Conservation (phyloP, 2,113 vertebrate species). For the Rana temporaria region DNA sequence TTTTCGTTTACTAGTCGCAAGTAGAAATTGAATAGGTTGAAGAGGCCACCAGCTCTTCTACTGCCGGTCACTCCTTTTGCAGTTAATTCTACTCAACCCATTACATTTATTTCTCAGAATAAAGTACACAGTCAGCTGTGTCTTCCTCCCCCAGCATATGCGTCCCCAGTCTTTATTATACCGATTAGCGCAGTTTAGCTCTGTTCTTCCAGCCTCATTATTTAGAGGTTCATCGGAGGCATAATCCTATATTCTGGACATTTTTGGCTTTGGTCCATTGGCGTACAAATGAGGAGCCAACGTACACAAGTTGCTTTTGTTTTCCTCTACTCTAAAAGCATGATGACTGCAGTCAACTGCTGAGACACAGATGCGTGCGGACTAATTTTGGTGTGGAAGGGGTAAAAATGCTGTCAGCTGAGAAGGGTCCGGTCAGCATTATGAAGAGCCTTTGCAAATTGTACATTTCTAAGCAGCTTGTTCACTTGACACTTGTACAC, state of each 20-base stretch:
- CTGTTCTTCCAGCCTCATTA: background rate
- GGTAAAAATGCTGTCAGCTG: conserved; percentile 68
- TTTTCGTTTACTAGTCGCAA: no score
- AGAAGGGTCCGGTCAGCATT: conserved; percentile 70
- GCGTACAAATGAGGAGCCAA: background rate
- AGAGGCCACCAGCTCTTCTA: no score
- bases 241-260: background rate
- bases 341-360: background rate
- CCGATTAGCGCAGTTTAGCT: background rate
- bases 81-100: no score
- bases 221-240: background rate
- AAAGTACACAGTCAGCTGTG: no score
- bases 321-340: background rate
- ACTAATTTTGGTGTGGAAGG: conserved; percentile 70
- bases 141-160: no score
- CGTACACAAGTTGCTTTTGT: background rate
- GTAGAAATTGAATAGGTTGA: no score
- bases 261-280: no score
- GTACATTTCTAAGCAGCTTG: conserved; percentile 80
- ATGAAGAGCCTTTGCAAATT: conserved; percentile 81
- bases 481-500: conserved; percentile 80
- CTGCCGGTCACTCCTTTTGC: no score
- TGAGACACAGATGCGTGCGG: conserved; percentile 57
- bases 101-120: no score
- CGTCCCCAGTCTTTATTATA: no score